Percentiles rank a stretch among this genome's conserved stretches.
phyloP scores from a whole-genome alignment of 2,113 vertebrate species.

The Suricata suricatta region DNA sequence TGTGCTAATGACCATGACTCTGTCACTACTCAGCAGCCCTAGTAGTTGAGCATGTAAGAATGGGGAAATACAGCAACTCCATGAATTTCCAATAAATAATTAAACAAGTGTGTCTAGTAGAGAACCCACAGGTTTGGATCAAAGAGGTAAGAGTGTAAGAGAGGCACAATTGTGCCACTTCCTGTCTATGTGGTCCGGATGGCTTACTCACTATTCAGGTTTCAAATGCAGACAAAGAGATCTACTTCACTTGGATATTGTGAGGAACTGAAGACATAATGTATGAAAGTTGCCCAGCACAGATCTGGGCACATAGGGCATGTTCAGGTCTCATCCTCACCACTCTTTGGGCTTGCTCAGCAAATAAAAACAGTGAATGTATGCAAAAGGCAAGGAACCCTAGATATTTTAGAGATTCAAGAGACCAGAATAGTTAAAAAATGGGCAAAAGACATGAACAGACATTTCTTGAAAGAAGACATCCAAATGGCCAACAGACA shows the following conservation, averaged over 20 bases:
- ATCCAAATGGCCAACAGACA: background rate
- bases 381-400: background rate
- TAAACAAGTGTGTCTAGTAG: background rate
- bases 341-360: background rate
- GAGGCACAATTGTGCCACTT: rapidly evolving
- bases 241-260: background rate
- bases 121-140: background rate
- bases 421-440: background rate
- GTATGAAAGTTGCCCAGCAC: background rate
- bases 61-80: background rate
- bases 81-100: background rate
- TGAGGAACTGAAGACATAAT: background rate
- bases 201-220: background rate
- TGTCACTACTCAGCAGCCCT: background rate
- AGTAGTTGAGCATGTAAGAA: background rate
- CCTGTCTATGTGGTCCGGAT: rapidly evolving
- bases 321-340: background rate
- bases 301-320: rapidly evolving
- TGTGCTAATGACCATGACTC: background rate
- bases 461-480: background rate
- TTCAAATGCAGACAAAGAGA: background rate
- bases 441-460: background rate
- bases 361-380: background rate
- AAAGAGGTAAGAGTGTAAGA: background rate
- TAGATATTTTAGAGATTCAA: background rate